Percentiles rank a stretch among this genome's conserved stretches.
Evolutionary conservation across 2,113 vertebrate species (phyloP).

Genomic region (Zosterops lateralis): DNA sequence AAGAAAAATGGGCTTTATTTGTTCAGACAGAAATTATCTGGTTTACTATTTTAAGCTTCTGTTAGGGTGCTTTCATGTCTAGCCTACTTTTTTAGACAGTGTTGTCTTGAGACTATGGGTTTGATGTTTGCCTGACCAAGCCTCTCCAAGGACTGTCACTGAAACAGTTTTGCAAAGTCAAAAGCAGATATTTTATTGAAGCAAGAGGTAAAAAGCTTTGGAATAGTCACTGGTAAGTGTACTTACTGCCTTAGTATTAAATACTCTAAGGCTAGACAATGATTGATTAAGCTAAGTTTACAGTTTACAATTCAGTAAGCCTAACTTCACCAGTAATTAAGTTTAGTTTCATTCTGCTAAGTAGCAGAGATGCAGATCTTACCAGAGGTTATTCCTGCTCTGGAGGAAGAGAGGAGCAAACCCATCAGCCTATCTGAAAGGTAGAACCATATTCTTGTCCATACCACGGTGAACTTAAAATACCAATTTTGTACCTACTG

Average conservation of each 20-base stretch:
- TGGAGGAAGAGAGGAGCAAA: background rate
- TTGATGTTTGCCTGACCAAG: background rate
- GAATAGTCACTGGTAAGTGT: background rate
- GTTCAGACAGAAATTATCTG: background rate
- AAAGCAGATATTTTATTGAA: background rate
- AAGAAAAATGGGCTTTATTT: background rate
- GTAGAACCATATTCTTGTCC: background rate
- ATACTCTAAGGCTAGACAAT: background rate
- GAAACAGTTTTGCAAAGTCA: background rate
- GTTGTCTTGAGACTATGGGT: background rate
- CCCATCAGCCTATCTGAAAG: background rate
- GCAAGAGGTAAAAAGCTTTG: background rate
- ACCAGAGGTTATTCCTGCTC: background rate
- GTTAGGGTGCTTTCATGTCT: background rate
- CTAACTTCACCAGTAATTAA: background rate
- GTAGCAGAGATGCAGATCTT: background rate
- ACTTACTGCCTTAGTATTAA: background rate
- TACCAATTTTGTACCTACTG: background rate
- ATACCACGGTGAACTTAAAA: fast-evolving
- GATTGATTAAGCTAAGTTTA: background rate
- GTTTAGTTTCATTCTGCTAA: background rate
- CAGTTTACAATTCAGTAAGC: background rate
- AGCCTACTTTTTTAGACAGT: background rate
- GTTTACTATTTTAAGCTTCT: background rate
- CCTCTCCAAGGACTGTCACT: background rate